Evolutionary conservation across 2,797 vertebrate genomes (phyloP).

Genomic region (Tachyglossus aculeatus): DNA sequence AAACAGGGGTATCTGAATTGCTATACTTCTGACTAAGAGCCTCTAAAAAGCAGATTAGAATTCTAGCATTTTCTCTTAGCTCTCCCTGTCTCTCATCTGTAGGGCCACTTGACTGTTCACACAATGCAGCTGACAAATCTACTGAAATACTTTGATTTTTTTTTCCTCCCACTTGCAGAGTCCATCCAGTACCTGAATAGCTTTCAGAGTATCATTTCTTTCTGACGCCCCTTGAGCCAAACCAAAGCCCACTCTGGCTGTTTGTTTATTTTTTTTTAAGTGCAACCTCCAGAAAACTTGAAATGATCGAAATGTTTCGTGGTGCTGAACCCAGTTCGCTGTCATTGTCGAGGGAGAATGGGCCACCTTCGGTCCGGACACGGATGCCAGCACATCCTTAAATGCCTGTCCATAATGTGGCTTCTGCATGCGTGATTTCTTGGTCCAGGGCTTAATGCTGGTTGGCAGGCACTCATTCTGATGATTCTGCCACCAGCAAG

Average conservation of each 20-base stretch:
- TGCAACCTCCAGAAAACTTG: not conserved
- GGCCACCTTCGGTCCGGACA: too few relatives aligned
- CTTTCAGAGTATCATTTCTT: constrained; percentile 24
- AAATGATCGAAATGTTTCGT: constrained; percentile 3
- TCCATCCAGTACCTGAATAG: constrained; percentile 34
- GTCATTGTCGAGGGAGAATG: too few relatives aligned
- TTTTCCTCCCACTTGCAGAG: constrained; percentile 18
- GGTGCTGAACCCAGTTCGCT: too few relatives aligned
- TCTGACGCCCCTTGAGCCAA: constrained; percentile 7
- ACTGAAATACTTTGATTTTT: constrained; percentile 27
- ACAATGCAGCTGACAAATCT: constrained; percentile 59
- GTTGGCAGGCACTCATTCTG: too few relatives aligned
- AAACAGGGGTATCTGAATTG: constrained; percentile 75
- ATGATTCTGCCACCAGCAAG: too few relatives aligned
- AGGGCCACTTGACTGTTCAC: constrained; percentile 66
- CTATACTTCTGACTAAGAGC: constrained; percentile 72
- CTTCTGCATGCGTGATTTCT: too few relatives aligned
- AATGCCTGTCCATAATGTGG: too few relatives aligned
- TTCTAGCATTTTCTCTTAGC: constrained; percentile 61
- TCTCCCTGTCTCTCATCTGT: constrained; percentile 56
- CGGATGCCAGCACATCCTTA: too few relatives aligned
- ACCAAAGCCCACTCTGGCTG: constrained; percentile 13
- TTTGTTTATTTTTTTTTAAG: not conserved
- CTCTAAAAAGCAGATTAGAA: constrained; percentile 73
- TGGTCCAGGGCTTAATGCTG: too few relatives aligned